Conservation (phyloP, 1,140 invertebrate species). For the Cepaea nemoralis region DNA sequence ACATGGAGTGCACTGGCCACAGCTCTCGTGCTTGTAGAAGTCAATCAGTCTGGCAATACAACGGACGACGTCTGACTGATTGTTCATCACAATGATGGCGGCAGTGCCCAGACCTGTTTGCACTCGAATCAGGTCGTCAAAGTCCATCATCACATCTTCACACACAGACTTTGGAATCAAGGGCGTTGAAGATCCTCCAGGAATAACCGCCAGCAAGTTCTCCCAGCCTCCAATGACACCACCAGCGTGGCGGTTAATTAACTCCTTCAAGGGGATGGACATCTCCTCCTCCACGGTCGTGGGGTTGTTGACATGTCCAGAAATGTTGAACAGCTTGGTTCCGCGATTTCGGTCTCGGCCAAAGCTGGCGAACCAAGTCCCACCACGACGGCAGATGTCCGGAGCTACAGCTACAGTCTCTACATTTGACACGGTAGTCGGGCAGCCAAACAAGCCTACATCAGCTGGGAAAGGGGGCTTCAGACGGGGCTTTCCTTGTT, state of each 20-base stretch:
- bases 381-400: not conserved
- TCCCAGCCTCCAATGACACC: not conserved
- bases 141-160: not conserved
- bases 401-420: not conserved
- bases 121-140: not conserved
- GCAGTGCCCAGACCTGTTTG: not conserved
- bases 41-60: conserved; percentile 89
- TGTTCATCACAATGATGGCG: not conserved
- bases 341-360: not conserved
- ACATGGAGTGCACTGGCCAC: conserved; percentile 98
- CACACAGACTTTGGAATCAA: not conserved
- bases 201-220: conserved; percentile 2
- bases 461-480: not conserved
- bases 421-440: not conserved
- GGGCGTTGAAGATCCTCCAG: not conserved
- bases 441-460: not conserved
- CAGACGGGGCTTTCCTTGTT: not conserved
- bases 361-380: not conserved
- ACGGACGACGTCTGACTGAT: not conserved
- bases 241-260: not conserved
- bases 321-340: not conserved
- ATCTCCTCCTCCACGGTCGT: not conserved
- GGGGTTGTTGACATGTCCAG: not conserved
- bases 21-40: conserved; percentile 99
- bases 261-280: not conserved